Base-by-base conservation (phyloP, 2,113 vertebrate species). In the Ursus arctos region DNA sequence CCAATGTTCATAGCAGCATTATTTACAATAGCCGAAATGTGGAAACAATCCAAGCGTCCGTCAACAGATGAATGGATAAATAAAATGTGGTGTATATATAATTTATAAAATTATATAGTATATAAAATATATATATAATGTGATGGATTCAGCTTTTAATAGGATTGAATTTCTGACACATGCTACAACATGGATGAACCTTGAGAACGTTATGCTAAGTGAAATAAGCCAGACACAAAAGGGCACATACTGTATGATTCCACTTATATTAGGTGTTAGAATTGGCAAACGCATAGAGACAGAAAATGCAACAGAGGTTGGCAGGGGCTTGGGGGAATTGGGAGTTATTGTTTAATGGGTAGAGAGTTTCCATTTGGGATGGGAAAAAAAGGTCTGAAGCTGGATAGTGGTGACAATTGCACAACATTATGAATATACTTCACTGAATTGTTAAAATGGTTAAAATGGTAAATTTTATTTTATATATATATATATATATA, bases 151-250 rank as follows among this genome's bases (percentile, higher is more conserved):
- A 6, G 22, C 11, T 31, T 53, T 80, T 69, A 80, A 86, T 84
- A 47, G 51, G 61, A 77, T 79, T 4, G 15, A 91, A 88, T 49
- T 61, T 51, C 21, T 86, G 16, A 61, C 67, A 36, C 43, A 51
- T 83, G 33, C 24, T 67, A 63, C 63, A 82, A n/a, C 2, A 55
- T 51, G 12, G 21, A 57, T 88, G 40, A 80, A 86, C 21, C 51
- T 86, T 81, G 57, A 91, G 63, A 7, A 84, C 47, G 91, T 53
- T 57, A 79, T 63, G 53, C 28, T 76, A 89, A 67, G 10, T 93
- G 67, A 87, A 95, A 61, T 67, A 95, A 81, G 33, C n/a, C 57
- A 95, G 31, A 86, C 51, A 51, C 21, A 89, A 74, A 83, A 79
- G 19, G 47, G 51, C 47, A 91, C 76, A 69, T 57, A 76, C 31